Conservation (phyloP, 2,797 vertebrate species). For the Sebastes taczanowskii region DNA sequence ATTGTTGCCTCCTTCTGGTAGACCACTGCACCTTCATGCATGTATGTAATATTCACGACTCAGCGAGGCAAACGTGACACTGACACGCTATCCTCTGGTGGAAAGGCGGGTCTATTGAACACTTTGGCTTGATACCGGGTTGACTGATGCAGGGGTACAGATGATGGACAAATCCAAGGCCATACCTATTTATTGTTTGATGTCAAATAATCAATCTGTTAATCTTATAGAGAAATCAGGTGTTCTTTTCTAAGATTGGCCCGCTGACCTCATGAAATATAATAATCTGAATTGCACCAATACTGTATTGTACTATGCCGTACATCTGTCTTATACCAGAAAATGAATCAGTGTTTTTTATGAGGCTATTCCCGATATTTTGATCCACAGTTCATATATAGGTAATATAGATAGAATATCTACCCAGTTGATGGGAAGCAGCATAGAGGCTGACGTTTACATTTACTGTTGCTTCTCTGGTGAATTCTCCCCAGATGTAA, state of each 20-base stretch:
- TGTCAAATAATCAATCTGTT: not conserved
- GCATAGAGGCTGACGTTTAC: not conserved
- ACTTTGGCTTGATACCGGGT: no score
- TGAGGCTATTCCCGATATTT: not conserved
- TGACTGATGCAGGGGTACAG: not conserved
- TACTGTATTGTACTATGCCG: not conserved
- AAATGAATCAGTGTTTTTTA: not conserved
- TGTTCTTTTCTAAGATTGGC: not conserved
- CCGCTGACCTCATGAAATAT: not conserved
- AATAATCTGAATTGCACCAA: not conserved
- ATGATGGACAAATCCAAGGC: not conserved
- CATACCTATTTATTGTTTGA: not conserved
- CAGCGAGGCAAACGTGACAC: no score
- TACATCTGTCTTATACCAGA: not conserved
- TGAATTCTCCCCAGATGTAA: constrained; percentile 35
- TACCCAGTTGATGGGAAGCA: constrained; percentile 2
- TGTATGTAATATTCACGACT: no score
- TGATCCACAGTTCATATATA: not conserved
- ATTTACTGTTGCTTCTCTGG: not conserved
- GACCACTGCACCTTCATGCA: no score
- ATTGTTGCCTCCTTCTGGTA: no score
- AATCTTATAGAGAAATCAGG: not conserved
- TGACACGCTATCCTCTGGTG: no score
- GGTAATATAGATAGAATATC: not conserved
- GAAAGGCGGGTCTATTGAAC: no score